Evolutionary conservation across 2,888 invertebrate genomes (phyloP).

Genomic region (Ligdia adustata): DNA sequence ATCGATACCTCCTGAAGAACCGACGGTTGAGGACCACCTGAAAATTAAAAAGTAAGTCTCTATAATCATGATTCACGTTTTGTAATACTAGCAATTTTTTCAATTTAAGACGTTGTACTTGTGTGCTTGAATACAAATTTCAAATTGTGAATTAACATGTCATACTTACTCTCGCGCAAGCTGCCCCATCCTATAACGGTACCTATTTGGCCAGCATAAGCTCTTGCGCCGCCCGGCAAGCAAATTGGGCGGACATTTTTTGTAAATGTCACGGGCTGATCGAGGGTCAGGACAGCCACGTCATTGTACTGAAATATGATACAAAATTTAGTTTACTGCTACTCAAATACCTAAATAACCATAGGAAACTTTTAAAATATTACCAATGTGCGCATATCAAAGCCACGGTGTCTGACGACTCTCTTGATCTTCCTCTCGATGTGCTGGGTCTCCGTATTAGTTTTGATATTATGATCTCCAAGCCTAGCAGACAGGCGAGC

Average conservation of each 20-base stretch:
- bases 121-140: too few relatives aligned
- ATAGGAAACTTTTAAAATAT: conserved; percentile 12
- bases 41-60: conserved; percentile 22
- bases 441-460: conserved; percentile 89
- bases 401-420: conserved; percentile 93
- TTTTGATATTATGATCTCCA: conserved; percentile 93
- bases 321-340: background rate
- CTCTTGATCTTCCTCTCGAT: conserved; percentile 91
- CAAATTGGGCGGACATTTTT: conserved; percentile 91
- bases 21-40: conserved; percentile 92
- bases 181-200: conserved; percentile 97
- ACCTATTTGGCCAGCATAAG: conserved; percentile 88
- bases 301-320: conserved; percentile 88
- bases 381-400: conserved; percentile 92
- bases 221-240: conserved; percentile 85
- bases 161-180: conserved; percentile 87
- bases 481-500: conserved; percentile 91
- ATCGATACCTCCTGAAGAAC: conserved; percentile 93
- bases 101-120: too few relatives aligned
- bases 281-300: conserved; percentile 91
- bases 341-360: background rate
- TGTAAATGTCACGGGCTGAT: conserved; percentile 89
- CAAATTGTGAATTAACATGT: too few relatives aligned
- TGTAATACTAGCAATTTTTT: too few relatives aligned
- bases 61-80: too few relatives aligned